Evolutionary conservation across 2,113 vertebrate genomes (phyloP), one percentile per base, ranked within the genome.

Genomic region (Megaceryle torquata): DNA sequence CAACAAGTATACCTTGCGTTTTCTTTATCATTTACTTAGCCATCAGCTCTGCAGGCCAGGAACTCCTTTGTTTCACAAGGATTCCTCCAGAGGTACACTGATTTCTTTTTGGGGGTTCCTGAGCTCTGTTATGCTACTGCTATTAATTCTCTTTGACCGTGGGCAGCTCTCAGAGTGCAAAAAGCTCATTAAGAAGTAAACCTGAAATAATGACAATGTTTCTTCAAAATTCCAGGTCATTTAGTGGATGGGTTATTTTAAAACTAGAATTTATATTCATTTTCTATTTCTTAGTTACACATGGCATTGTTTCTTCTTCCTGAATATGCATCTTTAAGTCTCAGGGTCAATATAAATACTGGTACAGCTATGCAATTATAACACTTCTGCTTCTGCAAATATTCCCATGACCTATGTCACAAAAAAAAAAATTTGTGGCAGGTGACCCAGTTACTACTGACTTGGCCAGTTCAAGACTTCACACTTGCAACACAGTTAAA

Each of bases 401-500:
- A 81, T 88, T 95, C 68, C 86, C 59, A 75, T 81, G 94, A 91
- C 82, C 81, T 85, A 76, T 21, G 7, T 92, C 70, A 56, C 86
- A 51, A 74, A 83, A 91, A 77, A 64, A 39, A 14, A 28, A 16
- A 35, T 6, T 67, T 56, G 29, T 43, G 26, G 86, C 74, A 92
- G 72, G 60, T 91, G 95, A 96, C 83, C 93, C 86, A 89, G 83
- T 92, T 95, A 56, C 89, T 87, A 84, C 81, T 93, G 91, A 84
- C 86, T 93, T 82, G 81, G 69, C 92, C 84, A 92, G 91, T 82
- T 76, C 77, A 96, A 89, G 72, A 92, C 92, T 95, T 91, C 74
- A 93, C 77, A 56, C 78, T 93, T 87, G 86, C 89, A 92, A 92
- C 81, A 86, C 2, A 13, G 89, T 96, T 95, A 92, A 97, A 95